phyloP scores from a whole-genome alignment of 2,113 vertebrate species.

The Heterochromis multidens region DNA sequence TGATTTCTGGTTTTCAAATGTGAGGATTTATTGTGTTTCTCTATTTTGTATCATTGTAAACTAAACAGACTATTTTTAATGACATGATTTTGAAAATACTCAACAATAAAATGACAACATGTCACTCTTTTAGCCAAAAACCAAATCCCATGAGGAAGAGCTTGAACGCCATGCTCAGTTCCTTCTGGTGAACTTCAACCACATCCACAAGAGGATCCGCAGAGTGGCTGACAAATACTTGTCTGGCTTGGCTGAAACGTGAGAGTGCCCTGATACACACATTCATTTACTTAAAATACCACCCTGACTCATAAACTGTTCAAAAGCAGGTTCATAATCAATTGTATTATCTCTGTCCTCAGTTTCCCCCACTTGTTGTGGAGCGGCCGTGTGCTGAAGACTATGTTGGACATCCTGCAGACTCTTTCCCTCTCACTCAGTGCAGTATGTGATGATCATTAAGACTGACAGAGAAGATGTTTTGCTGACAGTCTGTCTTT shows the following conservation, averaged over 20 bases:
- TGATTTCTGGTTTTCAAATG: neutral
- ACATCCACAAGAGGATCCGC: conserved; percentile 97
- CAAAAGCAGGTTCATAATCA: neutral
- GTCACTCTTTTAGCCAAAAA: conserved; percentile 85
- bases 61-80: neutral
- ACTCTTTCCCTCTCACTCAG: conserved; percentile 94
- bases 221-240: conserved; percentile 96
- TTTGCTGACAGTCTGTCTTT: neutral
- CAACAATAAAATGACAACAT: neutral
- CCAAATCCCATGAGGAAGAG: conserved; percentile 94
- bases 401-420: conserved; percentile 98
- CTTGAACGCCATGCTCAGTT: conserved; percentile 96
- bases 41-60: neutral
- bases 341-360: neutral
- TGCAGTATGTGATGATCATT: conserved; percentile 79
- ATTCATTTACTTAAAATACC: neutral
- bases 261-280: conserved; percentile 30
- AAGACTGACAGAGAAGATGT: neutral
- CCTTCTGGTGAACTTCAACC: conserved; percentile 96
- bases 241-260: conserved; percentile 96
- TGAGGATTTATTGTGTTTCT: neutral
- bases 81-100: neutral
- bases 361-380: conserved; percentile 96
- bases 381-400: conserved; percentile 95
- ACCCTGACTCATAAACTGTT: neutral